Evolutionary conservation across 1,140 invertebrate genomes (phyloP), one percentile per base, ranked within the genome.

Genomic region (Spodoptera frugiperda): DNA sequence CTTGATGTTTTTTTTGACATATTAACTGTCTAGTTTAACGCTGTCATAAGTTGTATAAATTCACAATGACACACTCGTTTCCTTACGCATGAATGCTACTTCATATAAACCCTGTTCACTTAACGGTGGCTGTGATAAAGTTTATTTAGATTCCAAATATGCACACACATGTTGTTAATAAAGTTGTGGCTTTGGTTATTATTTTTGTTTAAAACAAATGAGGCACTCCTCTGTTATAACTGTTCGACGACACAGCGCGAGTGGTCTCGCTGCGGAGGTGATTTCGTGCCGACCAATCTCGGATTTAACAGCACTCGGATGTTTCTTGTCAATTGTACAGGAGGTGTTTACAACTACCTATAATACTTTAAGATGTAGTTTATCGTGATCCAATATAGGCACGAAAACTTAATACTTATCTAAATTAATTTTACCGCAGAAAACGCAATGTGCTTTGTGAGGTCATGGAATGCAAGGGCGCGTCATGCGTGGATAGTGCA

Each of bases 401-500:
- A 30, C 3, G 3, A 25, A 19, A n/a, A 30, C 21, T 11, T 48
- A 10, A 2, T 65, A 19, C n/a, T 6, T 15, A 19, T 33, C 6
- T 11, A 33, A 30, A 30, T 14, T 59, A 59, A 59, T 4, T 21
- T 33, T 4, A 30, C 54, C 15, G 14, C 55, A 80, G 91, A 92
- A 14, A 87, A 87, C 68, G 82, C 90, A 12, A 86, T 92, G 87
- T 93, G 92, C 78, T 93, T 92, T 51, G 87, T 93, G 5, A 87
- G 92, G 8, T 89, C 91, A 11, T 92, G 90, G 92, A 81, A 68
- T 3, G 85, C 89, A 46, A 88, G 92, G 0, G 82, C 86, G 4
- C 85, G 78, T 8, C 85, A 91, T 59, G 86, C 91, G 14, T 93
- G 92, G 92, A 89, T 93, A 21, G 90, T 93, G 9, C 92, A 93